Evolutionary conservation across 1,140 invertebrate genomes (phyloP).

Genomic region (Cardiocondyla obscurior): DNA sequence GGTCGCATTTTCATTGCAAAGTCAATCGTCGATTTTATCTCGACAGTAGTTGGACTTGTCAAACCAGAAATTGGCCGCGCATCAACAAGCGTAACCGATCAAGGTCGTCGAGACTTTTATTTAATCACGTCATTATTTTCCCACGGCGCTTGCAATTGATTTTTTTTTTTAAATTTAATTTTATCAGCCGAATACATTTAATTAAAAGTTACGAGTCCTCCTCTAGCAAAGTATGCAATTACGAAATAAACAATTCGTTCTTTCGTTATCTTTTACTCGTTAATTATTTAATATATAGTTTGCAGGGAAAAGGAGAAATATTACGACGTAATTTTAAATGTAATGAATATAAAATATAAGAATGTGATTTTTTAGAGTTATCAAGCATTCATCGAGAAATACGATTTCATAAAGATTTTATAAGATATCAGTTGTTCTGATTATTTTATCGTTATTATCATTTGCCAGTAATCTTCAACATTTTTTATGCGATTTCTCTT

Average conservation of each 20-base stretch:
- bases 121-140: slow-evolving; percentile 35
- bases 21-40: not conserved
- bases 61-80: slow-evolving; percentile 43
- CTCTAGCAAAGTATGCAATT: not conserved
- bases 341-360: not conserved
- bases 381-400: not conserved
- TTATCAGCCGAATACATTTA: not conserved
- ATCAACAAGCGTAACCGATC: slow-evolving; percentile 38
- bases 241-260: not conserved
- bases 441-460: not conserved
- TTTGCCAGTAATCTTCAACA: not conserved
- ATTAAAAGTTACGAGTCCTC: not conserved
- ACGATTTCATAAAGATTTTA: not conserved
- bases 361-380: not conserved
- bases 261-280: not conserved
- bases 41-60: slow-evolving; percentile 28
- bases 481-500: not conserved
- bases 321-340: not conserved
- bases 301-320: not conserved
- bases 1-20: slow-evolving; percentile 4
- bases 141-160: not conserved
- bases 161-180: no score
- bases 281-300: not conserved
- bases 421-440: not conserved
- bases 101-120: slow-evolving; percentile 35